Evolutionary conservation across 1,140 invertebrate genomes (phyloP), one percentile per base, ranked within the genome.

Genomic region (Lucilia sericata): DNA sequence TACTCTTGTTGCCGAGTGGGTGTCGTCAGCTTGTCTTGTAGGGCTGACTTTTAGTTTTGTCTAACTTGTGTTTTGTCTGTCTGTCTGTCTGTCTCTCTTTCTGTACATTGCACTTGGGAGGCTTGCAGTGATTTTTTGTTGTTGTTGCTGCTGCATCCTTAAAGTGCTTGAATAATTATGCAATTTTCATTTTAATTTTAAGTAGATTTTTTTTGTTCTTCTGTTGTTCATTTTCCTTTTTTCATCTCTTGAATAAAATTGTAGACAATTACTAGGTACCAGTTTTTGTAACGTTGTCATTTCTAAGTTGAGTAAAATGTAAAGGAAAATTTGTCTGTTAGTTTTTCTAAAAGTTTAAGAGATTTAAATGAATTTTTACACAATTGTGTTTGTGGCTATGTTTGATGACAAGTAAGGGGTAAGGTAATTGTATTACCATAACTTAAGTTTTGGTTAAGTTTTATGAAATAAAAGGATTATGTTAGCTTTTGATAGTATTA

Each of bases 161-260:
- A 70, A 70, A 80, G 76, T 80, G 76, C 76, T 80, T 80, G 76
- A 80, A 80, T 80, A 80, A 80, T 80, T 80, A 80, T 80, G 47
- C 76, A 80, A 80, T 51, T 80, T 80, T 80, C 76, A 80, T 80
- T 80, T 80, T 80, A 80, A 51, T 80, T 70, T 80, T 80, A 80
- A 80, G 76, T 49, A 80, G 47, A 80, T 49, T 47, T 80, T 80
- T 19, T 25, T 21, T 49, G 7, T 49, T 80, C 8, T 78, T 30
- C 42, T 42, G 21, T 60, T 70, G 19, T 70, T 19, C 25, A 30
- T 30, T 30, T 30, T 30, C 25, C 25, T 70, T 70, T 19, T 70
- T 70, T 10, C 42, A 42, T 42, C 42, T 55, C 51, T 55, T 55
- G 51, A 13, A 55, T 55, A 55, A 13, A 55, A 55, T 55, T 14